phyloP scores from a whole-genome alignment of 2,113 vertebrate genomes.

The Hippocampus comes region DNA sequence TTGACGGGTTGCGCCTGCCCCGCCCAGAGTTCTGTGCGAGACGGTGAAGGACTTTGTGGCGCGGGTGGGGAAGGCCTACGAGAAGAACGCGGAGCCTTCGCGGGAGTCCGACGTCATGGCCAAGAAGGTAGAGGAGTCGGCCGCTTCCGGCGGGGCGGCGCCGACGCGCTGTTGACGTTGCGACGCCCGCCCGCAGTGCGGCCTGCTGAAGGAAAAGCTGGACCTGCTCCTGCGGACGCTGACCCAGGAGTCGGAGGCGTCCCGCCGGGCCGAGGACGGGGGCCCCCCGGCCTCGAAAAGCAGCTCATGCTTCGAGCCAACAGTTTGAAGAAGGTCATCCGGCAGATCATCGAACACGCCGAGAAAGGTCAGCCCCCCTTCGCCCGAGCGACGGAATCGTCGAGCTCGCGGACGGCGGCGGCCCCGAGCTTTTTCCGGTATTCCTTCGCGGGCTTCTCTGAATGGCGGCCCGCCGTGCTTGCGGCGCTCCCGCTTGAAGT shows the following conservation, averaged over 20 bases:
- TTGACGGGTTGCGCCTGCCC: background rate
- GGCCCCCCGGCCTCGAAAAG: constrained; percentile 70
- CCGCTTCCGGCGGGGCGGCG: background rate
- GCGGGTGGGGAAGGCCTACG: constrained; percentile 90
- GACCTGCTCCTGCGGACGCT: constrained; percentile 90
- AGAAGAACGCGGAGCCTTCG: constrained; percentile 87
- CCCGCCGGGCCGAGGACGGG: constrained; percentile 75
- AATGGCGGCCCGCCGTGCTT: too few species aligned
- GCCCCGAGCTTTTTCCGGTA: too few species aligned
- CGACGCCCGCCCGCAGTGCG: constrained; percentile 73
- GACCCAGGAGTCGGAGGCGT: constrained; percentile 89
- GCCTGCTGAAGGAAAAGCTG: constrained; percentile 91
- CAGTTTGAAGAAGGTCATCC: constrained; percentile 96
- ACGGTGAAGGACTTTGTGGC: constrained; percentile 98
- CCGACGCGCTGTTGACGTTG: background rate
- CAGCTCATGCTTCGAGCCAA: constrained; percentile 97
- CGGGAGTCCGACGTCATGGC: constrained; percentile 92
- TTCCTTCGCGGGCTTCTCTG: too few species aligned
- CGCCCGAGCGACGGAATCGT: background rate
- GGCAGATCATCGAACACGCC: constrained; percentile 96
- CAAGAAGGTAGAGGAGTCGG: constrained; percentile 79
- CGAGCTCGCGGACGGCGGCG: too few species aligned
- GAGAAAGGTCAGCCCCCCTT: constrained; percentile 73
- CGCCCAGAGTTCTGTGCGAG: constrained; percentile 88
- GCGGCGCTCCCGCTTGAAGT: too few species aligned